These are phyloP conservation scores for Gadus macrocephalus DNA, from an alignment of 2,113 vertebrate species.

Conservation along the genomic window DNA sequence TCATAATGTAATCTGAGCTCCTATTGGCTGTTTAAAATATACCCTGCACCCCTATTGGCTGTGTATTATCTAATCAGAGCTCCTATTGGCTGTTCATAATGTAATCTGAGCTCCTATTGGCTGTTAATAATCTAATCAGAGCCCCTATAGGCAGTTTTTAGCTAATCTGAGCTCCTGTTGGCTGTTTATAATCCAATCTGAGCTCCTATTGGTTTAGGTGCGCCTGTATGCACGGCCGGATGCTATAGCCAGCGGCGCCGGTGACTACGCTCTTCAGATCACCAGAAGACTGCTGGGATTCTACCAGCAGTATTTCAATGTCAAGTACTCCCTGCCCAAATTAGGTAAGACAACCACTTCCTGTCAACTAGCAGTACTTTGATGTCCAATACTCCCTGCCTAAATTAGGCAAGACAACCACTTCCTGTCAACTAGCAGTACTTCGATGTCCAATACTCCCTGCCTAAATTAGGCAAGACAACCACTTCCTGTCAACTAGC, in stretches of 20 bases:
- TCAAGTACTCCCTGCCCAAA: conserved; percentile 97
- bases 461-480: conserved; percentile 91
- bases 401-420: conserved; percentile 84
- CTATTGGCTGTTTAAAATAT: conserved; percentile 35
- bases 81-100: too few species aligned
- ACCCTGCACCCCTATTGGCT: too few species aligned
- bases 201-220: conserved; percentile 72
- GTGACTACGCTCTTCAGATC: conserved; percentile 95
- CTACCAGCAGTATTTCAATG: conserved; percentile 98
- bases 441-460: conserved; percentile 95
- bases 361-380: conserved; percentile 84
- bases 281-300: conserved; percentile 93
- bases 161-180: too few species aligned
- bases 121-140: too few species aligned
- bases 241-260: conserved; percentile 90
- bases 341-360: conserved; percentile 75
- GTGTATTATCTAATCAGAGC: too few species aligned
- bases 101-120: too few species aligned
- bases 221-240: conserved; percentile 92
- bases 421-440: conserved; percentile 76
- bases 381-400: conserved; percentile 96
- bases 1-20: too few species aligned
- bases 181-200: too few species aligned
- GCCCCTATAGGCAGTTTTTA: too few species aligned
- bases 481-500: conserved; percentile 57